Conservation (phyloP, 1,140 invertebrate species). For the Saccostrea cuccullata region DNA sequence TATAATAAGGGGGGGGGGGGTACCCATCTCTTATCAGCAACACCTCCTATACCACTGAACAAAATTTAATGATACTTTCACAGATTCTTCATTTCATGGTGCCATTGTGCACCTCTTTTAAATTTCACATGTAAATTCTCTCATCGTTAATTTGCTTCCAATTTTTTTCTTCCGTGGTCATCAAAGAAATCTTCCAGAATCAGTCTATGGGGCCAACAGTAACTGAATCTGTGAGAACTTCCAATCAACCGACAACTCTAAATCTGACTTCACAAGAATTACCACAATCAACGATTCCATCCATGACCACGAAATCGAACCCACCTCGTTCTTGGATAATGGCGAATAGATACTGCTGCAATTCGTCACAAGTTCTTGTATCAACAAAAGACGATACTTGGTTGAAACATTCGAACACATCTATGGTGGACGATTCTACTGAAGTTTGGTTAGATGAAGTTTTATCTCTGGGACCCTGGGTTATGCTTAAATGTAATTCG, state of each 20-base stretch:
- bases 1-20: no score
- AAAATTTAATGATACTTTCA: no score
- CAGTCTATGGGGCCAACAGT: no score
- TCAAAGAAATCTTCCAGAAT: no score
- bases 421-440: background rate
- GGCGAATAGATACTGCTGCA: background rate
- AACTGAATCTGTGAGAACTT: no score
- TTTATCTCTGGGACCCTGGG: background rate
- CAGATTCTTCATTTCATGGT: no score
- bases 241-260: background rate
- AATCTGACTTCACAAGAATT: background rate
- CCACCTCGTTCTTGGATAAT: background rate
- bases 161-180: no score
- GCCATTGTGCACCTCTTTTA: no score
- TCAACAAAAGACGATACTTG: background rate
- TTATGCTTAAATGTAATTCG: background rate
- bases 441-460: background rate
- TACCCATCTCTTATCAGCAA: no score
- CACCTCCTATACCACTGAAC: no score
- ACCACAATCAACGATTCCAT: background rate
- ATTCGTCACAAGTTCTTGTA: background rate
- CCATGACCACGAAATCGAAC: background rate
- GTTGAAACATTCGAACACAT: background rate
- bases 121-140: no score
- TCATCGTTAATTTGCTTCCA: no score